phyloP scores from a whole-genome alignment of 1,140 invertebrate species.

The Meloidogyne chitwoodi region DNA sequence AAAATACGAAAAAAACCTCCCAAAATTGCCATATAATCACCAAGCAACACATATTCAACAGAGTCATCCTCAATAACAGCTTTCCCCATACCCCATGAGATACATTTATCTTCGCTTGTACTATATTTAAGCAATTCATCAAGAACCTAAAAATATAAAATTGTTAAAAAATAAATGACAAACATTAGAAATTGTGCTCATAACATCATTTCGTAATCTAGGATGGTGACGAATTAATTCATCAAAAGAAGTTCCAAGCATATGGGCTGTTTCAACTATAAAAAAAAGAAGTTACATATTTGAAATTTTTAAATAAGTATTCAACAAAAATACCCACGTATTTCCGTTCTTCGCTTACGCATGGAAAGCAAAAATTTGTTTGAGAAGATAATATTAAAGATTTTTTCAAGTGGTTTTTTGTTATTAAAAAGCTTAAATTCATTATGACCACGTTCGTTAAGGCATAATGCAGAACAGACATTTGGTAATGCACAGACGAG shows the following conservation, averaged over 20 bases:
- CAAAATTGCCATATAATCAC: conserved; percentile 36
- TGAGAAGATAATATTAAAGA: conserved; percentile 68
- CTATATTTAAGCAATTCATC: conserved; percentile 25
- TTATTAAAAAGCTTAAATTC: conserved; percentile 76
- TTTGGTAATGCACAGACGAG: conserved; percentile 82
- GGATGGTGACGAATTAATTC: conserved; percentile 87
- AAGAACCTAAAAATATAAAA: conserved; percentile 16
- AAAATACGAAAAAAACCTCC: not conserved
- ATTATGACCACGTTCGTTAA: conserved; percentile 75
- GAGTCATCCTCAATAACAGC: conserved; percentile 24
- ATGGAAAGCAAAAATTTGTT: conserved; percentile 46
- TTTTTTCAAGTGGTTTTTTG: conserved; percentile 77
- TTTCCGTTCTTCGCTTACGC: conserved; percentile 44
- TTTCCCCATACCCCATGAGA: conserved; percentile 26
- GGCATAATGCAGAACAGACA: conserved; percentile 82
- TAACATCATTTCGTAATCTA: conserved; percentile 65
- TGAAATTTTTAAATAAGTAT: not conserved
- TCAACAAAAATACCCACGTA: conserved; percentile 19
- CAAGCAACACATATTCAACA: conserved; percentile 15
- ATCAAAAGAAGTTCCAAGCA: conserved; percentile 85
- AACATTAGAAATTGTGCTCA: conserved; percentile 36
- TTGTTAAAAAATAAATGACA: not conserved
- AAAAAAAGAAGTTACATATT: too few relatives aligned
- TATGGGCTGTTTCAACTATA: conserved; percentile 75
- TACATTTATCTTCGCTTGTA: conserved; percentile 15